These are phyloP conservation scores for Hirundichthys speculiger DNA, from an alignment of 2,113 vertebrate species.

Conservation along the genomic window DNA sequence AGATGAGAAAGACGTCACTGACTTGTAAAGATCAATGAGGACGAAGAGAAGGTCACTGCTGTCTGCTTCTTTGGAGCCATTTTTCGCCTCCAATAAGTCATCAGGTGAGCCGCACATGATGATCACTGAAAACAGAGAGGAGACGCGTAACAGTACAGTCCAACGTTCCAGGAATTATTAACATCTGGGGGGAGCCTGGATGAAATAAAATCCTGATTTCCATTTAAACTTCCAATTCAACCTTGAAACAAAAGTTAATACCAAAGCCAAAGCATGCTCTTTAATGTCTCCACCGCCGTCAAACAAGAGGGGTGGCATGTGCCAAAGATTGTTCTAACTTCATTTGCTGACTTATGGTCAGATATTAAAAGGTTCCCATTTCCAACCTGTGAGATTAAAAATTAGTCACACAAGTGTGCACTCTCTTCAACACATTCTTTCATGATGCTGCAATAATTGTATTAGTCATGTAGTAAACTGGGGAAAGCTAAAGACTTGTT, in stretches of 20 bases:
- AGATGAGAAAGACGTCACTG: slow-evolving; percentile 61
- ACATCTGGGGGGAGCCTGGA: no score
- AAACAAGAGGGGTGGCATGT: not conserved
- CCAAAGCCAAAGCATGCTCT: slow-evolving; percentile 7
- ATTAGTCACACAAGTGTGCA: not conserved
- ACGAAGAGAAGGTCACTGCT: slow-evolving; percentile 82
- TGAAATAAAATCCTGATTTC: not conserved
- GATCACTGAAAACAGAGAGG: slow-evolving; percentile 82
- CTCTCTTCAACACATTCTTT: no score
- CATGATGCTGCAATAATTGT: no score
- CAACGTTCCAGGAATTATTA: no score
- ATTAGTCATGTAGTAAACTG: no score
- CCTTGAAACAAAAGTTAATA: slow-evolving; percentile 38
- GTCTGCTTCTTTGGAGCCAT: slow-evolving; percentile 50
- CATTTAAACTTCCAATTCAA: slow-evolving; percentile 11
- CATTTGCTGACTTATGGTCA: no score
- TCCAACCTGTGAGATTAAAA: not conserved
- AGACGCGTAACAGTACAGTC: not conserved
- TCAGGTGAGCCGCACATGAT: slow-evolving; percentile 86
- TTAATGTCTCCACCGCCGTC: not conserved
- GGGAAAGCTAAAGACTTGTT: no score
- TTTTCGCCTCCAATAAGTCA: slow-evolving; percentile 69
- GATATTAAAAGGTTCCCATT: no score
- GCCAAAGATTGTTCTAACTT: no score
- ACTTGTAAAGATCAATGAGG: slow-evolving; percentile 95